Conservation (phyloP, 2,797 vertebrate genomes). For the Lagodon rhomboides region DNA sequence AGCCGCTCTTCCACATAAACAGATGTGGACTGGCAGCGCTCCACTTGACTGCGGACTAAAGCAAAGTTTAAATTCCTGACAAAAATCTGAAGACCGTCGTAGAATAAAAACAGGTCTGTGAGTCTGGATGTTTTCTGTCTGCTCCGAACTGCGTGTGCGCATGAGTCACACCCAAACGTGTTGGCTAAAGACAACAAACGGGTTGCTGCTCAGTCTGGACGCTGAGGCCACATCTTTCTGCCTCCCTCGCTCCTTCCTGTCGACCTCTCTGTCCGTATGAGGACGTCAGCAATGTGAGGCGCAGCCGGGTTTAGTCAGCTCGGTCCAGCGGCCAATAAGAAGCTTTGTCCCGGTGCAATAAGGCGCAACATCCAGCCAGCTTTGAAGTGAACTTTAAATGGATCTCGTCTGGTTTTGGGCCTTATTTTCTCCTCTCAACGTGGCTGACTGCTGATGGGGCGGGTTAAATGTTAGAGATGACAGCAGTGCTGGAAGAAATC, state of each 20-base stretch:
- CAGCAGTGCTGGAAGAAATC: not conserved
- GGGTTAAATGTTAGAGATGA: slow-evolving; percentile 4
- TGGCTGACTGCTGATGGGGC: slow-evolving; percentile 3
- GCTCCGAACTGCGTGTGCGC: slow-evolving; percentile 34
- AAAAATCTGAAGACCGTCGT: slow-evolving; percentile 45
- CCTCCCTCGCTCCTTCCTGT: slow-evolving; percentile 54
- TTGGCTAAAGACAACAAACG: slow-evolving; percentile 80
- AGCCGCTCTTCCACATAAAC: slow-evolving; percentile 70
- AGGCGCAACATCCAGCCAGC: slow-evolving; percentile 16
- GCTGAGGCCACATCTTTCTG: slow-evolving; percentile 68
- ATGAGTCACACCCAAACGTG: slow-evolving; percentile 78
- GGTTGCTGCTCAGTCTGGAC: slow-evolving; percentile 73
- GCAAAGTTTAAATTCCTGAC: slow-evolving; percentile 55
- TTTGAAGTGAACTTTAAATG: slow-evolving; percentile 30
- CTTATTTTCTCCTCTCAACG: slow-evolving; percentile 13
- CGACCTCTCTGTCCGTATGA: slow-evolving; percentile 43
- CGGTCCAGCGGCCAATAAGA: slow-evolving; percentile 36
- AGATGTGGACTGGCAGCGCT: slow-evolving; percentile 67
- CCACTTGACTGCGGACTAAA: slow-evolving; percentile 55
- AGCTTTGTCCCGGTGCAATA: slow-evolving; percentile 42
- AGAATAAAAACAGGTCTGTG: slow-evolving; percentile 62
- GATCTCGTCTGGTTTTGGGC: slow-evolving; percentile 1
- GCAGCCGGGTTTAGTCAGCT: slow-evolving; percentile 37
- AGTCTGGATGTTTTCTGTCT: slow-evolving; percentile 71
- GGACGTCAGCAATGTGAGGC: slow-evolving; percentile 53